These are phyloP conservation scores for Pseudochirops corinnae DNA, from an alignment of 2,797 vertebrate genomes.

Conservation along the genomic window DNA sequence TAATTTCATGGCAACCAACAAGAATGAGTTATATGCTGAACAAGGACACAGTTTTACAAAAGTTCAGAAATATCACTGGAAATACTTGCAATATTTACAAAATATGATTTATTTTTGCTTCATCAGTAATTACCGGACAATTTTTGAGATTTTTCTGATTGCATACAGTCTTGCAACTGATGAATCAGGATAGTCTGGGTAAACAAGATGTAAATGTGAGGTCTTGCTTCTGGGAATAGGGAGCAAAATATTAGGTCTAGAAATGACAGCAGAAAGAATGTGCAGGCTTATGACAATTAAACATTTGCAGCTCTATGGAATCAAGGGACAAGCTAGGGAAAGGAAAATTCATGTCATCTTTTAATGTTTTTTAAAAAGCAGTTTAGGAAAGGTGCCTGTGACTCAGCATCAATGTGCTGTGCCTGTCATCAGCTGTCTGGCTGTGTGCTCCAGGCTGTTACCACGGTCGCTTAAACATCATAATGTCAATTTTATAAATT, in stretches of 20 bases:
- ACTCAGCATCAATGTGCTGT: constrained; percentile 43
- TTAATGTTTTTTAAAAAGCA: constrained; percentile 12
- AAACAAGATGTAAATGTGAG: background rate
- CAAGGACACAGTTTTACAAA: background rate
- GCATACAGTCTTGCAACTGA: background rate
- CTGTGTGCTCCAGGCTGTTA: constrained; percentile 44
- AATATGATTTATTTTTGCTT: background rate
- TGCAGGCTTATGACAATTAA: background rate
- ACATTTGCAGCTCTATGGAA: background rate
- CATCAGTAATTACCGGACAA: constrained; percentile 12
- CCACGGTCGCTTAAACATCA: constrained; percentile 37
- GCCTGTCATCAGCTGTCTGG: constrained; percentile 72
- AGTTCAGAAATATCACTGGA: background rate
- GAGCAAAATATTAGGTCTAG: constrained; percentile 3
- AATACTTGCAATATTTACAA: background rate
- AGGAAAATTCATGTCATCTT: constrained; percentile 33
- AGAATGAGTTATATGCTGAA: background rate
- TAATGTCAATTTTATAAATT: constrained; percentile 59
- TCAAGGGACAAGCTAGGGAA: constrained; percentile 11
- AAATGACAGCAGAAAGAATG: background rate
- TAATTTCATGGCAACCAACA: background rate
- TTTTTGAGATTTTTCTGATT: background rate
- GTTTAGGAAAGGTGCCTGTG: constrained; percentile 51
- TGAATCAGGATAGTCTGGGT: constrained; percentile 12
- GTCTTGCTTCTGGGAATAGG: background rate